Conservation (phyloP, 2,888 invertebrate species). For the Drosophila putrida region DNA sequence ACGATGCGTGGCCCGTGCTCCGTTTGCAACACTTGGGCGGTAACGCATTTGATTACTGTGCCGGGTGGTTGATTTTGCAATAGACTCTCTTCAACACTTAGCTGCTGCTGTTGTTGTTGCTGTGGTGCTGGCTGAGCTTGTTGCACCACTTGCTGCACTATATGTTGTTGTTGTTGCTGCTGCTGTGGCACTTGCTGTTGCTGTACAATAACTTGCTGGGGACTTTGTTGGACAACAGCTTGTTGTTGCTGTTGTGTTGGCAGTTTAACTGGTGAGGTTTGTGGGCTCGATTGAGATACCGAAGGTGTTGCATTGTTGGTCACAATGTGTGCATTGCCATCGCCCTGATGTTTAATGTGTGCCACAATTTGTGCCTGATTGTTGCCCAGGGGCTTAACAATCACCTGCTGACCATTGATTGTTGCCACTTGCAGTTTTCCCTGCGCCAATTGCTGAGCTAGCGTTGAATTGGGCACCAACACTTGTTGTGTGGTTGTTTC, state of each 20-base stretch:
- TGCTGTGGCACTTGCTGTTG: slow-evolving; percentile 52
- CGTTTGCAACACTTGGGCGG: slow-evolving; percentile 94
- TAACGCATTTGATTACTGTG: slow-evolving; percentile 94
- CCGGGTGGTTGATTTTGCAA: slow-evolving; percentile 93
- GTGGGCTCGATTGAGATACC: slow-evolving; percentile 70
- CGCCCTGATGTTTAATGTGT: slow-evolving; percentile 88
- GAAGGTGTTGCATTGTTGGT: slow-evolving; percentile 81
- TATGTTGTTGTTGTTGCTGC: slow-evolving; percentile 9
- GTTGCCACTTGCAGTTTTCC: slow-evolving; percentile 94
- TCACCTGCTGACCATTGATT: slow-evolving; percentile 93
- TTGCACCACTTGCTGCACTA: slow-evolving; percentile 20
- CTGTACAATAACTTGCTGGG: slow-evolving; percentile 54
- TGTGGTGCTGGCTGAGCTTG: slow-evolving; percentile 55
- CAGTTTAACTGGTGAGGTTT: slow-evolving; percentile 60
- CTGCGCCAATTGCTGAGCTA: slow-evolving; percentile 93
- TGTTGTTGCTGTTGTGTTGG: slow-evolving; percentile 55
- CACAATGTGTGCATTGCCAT: slow-evolving; percentile 85
- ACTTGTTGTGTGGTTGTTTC: slow-evolving; percentile 87
- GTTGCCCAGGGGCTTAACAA: slow-evolving; percentile 92
- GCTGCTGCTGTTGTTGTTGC: slow-evolving; percentile 59
- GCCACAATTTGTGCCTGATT: slow-evolving; percentile 92
- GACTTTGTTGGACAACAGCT: slow-evolving; percentile 39
- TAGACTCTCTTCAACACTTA: slow-evolving; percentile 89
- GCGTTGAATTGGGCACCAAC: slow-evolving; percentile 91
- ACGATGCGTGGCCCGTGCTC: slow-evolving; percentile 94